Base-by-base conservation (phyloP, 2,113 vertebrate genomes). In the Cyprinodon variegatus region DNA sequence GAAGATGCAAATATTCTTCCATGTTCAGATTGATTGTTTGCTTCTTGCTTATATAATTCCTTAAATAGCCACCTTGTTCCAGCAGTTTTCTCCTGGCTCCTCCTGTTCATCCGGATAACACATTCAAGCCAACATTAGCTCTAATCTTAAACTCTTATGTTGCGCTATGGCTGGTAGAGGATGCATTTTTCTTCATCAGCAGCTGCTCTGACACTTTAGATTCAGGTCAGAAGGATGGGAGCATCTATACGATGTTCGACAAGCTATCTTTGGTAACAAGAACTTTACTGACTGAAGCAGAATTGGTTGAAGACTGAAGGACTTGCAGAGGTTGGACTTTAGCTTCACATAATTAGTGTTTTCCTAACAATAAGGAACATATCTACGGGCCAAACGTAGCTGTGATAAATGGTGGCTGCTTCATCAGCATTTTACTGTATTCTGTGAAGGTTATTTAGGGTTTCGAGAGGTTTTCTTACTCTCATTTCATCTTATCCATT, bases 401-500 rank as follows among this genome's bases (percentile, higher is more conserved):
- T 3, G 61, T 84, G 85, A 86, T 77, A 70, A 72, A 84, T 70
- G 81, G 9, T 20, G 36, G 36, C 36, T 37, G 64, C 75, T 71
- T 50, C 79, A 11, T 48, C 76, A 53, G 68, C 50, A 13, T 74
- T 68, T 66, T 77, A 76, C 57, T 61, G 65, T 64, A 74, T 71
- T 77, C 72, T 72, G 2, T 61, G 68, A 48, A 53, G 63, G 65
- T 83, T 83, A 77, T 72, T 84, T 74, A 46, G 40, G 65, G 59
- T 82, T 81, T 73, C 65, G 22, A 61, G 45, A 64, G 22, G n/a
- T 48, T 72, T 69, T 71, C 61, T 69, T 46, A 15, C 69, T 66
- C 57, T 68, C 22, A 46, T 61, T 68, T 82, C 80, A 78, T 82
- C 81, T 78, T 68, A 76, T 92, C 83, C 78, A 83, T 88, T 88